Base-by-base conservation (phyloP, 1,140 invertebrate species). In the Sycophaga agraensis region DNA sequence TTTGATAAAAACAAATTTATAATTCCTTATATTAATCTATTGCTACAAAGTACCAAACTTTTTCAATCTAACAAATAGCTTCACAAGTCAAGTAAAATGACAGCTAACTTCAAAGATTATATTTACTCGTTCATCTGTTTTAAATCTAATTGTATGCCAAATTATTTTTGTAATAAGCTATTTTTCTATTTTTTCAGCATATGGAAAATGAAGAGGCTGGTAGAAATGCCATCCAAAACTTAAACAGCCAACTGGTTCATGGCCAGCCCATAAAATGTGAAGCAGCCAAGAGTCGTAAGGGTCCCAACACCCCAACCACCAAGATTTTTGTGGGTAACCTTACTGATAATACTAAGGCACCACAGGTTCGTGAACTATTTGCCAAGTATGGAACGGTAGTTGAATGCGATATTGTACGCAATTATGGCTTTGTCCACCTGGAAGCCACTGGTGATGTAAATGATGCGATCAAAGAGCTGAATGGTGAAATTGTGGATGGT, bases 191-290 rank as follows among this genome's bases (percentile, higher is more conserved):
- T 56, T 61, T 53, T 16, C 64, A 89, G 87, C 95, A 97, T 82
- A 97, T 96, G 93, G 91, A 94, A 82, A 91, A 91, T 80, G 92
- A 94, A 78, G 87, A 92, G 72, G 89, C 91, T 74, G 94, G 94
- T 45, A 89, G 93, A 83, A 89, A 90, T 75, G 93, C 94, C 43
- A 95, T 95, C 76, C 90, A 93, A 80, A 93, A 91, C 75, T 83
- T 97, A 71, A 95, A 97, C 85, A 92, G 93, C 66, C 86, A 90
- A 70, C 78, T 90, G 68, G 87, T 97, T 71, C 90, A 93, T 82
- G 93, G 92, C 48, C 89, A 91, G 71, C 88, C 90, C 63, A 92
- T 96, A 72, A 93, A 93, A 84, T 94, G 95, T 67, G 93, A 96
- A 77, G 92, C 92, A 69, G 91, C 91, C 46, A 92, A 91, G 74